Conservation (phyloP, 1,140 invertebrate genomes). For the Lutraria rhynchaena region DNA sequence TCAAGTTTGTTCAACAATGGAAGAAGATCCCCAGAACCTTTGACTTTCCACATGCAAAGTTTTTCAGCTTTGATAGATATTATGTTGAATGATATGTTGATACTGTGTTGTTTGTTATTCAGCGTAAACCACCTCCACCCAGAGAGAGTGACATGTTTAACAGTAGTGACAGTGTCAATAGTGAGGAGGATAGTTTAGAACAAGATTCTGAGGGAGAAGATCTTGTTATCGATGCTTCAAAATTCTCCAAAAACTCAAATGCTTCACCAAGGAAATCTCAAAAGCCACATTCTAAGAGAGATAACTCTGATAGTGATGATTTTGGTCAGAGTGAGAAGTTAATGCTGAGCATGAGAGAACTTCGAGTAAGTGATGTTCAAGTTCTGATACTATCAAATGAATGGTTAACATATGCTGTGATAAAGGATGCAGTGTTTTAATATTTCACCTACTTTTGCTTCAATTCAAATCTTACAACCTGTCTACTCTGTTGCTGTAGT, state of each 20-base stretch:
- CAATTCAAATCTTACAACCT: background rate
- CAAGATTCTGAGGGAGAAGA: constrained; percentile 34
- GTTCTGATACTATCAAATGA: too few relatives aligned
- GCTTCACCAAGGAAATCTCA: constrained; percentile 40
- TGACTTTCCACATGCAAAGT: too few relatives aligned
- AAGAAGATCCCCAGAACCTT: too few relatives aligned
- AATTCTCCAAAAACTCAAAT: constrained; percentile 16
- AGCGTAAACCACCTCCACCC: constrained; percentile 49
- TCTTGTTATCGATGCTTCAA: constrained; percentile 42
- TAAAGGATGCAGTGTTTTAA: too few relatives aligned
- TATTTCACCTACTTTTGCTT: too few relatives aligned
- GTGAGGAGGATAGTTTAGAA: constrained; percentile 42
- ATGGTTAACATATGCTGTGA: too few relatives aligned
- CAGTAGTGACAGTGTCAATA: constrained; percentile 49
- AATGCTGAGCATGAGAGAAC: constrained; percentile 53
- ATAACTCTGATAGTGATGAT: constrained; percentile 35
- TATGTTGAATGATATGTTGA: too few relatives aligned
- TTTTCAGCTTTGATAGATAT: too few relatives aligned
- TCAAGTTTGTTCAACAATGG: too few relatives aligned
- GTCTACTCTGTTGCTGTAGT: background rate
- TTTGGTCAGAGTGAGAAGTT: constrained; percentile 38
- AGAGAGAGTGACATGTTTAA: constrained; percentile 60
- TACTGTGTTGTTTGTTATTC: too few relatives aligned
- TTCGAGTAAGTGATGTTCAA: constrained; percentile 33
- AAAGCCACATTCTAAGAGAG: background rate